These are phyloP conservation scores for Pogonognathellus flavescens DNA, from an alignment of 1,140 invertebrate genomes.

Conservation along the genomic window DNA sequence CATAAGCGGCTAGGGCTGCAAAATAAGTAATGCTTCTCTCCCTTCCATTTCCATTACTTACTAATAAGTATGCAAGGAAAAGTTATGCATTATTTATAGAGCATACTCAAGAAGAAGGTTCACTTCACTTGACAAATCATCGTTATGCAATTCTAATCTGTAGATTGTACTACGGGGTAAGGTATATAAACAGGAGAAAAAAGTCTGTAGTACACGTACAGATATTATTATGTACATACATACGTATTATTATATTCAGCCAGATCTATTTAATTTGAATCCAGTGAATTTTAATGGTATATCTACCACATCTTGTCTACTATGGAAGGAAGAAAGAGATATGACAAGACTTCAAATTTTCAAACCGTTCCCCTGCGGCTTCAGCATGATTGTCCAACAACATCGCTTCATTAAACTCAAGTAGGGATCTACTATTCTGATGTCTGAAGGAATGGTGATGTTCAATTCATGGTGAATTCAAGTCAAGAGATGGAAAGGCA, in stretches of 20 bases:
- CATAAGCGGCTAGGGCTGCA: too few relatives aligned
- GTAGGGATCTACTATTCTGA: not conserved
- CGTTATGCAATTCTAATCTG: not conserved
- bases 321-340: not conserved
- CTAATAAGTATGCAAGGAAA: slow-evolving; percentile 1
- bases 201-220: too few relatives aligned
- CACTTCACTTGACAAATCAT: not conserved
- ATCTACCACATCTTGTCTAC: too few relatives aligned
- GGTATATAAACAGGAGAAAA: too few relatives aligned
- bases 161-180: too few relatives aligned
- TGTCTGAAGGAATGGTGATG: not conserved
- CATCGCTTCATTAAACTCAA: slow-evolving; percentile 25
- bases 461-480: not conserved
- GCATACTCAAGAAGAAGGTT: not conserved
- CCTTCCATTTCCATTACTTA: not conserved
- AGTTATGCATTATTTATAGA: not conserved
- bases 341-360: slow-evolving; percentile 13
- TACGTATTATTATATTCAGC: not conserved
- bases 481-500: slow-evolving; percentile 26
- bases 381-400: not conserved
- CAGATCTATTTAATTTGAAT: too few relatives aligned
- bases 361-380: slow-evolving; percentile 22
- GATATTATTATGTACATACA: not conserved
- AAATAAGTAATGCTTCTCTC: too few relatives aligned
- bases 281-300: too few relatives aligned